These are phyloP conservation scores for Caenorhabditis sp. DNA, from an alignment of 2,888 invertebrate species.

Conservation along the genomic window DNA sequence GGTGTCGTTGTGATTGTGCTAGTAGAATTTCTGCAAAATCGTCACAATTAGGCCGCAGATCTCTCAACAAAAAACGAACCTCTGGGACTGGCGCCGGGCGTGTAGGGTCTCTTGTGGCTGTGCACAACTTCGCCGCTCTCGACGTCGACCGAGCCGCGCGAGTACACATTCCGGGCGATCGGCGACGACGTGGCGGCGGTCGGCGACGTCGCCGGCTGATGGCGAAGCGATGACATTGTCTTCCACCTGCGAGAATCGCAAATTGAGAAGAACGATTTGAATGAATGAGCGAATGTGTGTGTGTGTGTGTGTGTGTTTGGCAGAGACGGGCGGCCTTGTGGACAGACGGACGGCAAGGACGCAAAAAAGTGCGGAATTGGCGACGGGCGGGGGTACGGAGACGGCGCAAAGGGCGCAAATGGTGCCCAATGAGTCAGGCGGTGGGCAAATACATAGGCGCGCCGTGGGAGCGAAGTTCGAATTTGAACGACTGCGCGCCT, in stretches of 20 bases:
- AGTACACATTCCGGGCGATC: conserved; percentile 50
- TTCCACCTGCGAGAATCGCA: no score
- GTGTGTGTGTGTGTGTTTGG: not conserved
- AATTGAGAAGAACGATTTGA: conserved; percentile 10
- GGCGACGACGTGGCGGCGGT: no score
- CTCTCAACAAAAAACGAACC: not conserved
- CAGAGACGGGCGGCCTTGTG: not conserved
- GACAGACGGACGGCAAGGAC: not conserved
- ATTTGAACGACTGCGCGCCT: no score
- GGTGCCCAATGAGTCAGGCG: not conserved
- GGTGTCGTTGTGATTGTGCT: conserved; percentile 27
- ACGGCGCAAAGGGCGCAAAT: no score
- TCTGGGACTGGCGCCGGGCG: conserved; percentile 55
- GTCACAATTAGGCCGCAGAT: not conserved
- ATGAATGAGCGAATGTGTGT: not conserved
- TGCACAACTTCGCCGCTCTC: conserved; percentile 41
- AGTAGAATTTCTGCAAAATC: conserved; percentile 41
- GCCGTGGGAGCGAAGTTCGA: not conserved
- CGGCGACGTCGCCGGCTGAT: conserved; percentile 50
- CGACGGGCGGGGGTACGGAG: not conserved
- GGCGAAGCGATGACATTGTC: conserved; percentile 65
- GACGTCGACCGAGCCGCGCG: conserved; percentile 43
- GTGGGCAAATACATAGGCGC: not conserved
- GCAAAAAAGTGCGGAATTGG: not conserved
- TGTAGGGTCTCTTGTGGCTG: conserved; percentile 46